Conservation (phyloP, 2,888 invertebrate genomes). For the Phragmatobia fuliginosa region DNA sequence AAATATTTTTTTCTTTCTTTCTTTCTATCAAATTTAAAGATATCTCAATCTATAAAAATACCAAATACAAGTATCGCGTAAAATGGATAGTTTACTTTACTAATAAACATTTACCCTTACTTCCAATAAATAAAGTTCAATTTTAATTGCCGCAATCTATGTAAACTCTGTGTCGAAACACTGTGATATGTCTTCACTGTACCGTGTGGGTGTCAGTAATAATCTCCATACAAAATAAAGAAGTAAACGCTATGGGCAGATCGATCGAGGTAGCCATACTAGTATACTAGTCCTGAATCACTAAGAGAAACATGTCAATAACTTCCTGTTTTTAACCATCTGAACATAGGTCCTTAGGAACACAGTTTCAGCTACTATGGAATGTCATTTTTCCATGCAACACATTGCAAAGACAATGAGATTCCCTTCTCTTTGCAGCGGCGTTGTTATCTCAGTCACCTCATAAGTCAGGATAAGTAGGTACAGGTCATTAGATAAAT, state of each 20-base stretch:
- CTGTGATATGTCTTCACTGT: background rate
- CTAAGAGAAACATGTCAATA: background rate
- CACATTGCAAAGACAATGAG: too few species aligned
- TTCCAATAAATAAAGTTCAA: background rate
- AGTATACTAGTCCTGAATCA: background rate
- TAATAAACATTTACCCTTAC: background rate
- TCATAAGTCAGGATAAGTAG: background rate
- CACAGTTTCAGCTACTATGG: too few species aligned
- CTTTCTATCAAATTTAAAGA: too few species aligned
- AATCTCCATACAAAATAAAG: too few species aligned
- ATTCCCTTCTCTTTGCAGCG: too few species aligned
- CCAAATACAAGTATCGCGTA: background rate
- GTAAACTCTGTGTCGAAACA: background rate
- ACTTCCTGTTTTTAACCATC: background rate
- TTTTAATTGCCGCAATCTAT: background rate
- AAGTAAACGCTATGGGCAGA: background rate
- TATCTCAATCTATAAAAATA: background rate
- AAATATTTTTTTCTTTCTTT: too few species aligned
- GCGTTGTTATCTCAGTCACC: background rate
- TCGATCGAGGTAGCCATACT: background rate
- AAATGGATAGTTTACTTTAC: background rate
- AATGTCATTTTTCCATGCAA: too few species aligned
- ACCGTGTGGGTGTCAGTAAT: background rate
- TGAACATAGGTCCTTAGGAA: too few species aligned
- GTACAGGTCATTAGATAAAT: too few species aligned